Conservation (phyloP, 2,888 invertebrate genomes). For the Holacanthella duospinosa region DNA sequence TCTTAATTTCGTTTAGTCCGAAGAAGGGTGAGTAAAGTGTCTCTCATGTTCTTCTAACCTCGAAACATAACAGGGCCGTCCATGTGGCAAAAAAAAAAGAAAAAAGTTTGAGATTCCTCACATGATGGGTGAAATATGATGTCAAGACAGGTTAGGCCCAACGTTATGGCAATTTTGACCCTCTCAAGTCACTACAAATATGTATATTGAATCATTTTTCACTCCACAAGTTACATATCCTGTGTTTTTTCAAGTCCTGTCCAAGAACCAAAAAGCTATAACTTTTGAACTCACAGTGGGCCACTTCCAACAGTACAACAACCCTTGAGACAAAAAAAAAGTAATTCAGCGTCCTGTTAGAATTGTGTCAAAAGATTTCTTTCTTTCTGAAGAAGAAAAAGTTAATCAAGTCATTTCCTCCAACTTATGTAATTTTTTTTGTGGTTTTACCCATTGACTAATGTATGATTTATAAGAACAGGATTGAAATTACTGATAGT, state of each 20-base stretch:
- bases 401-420: not conserved
- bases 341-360: not conserved
- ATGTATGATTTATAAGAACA: not conserved
- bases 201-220: conserved; percentile 3
- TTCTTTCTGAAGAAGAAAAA: not conserved
- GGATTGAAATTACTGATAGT: too few relatives aligned
- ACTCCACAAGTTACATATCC: not conserved
- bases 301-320: not conserved
- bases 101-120: not conserved
- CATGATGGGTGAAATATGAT: conserved; percentile 1
- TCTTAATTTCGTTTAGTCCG: not conserved
- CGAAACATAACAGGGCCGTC: too few relatives aligned
- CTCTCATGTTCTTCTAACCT: too few relatives aligned
- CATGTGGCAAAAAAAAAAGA: too few relatives aligned
- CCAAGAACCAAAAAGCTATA: not conserved
- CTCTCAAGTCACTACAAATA: not conserved
- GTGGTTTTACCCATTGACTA: too few relatives aligned
- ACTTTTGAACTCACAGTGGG: not conserved
- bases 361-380: not conserved
- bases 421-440: not conserved
- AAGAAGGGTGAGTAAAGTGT: not conserved
- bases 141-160: not conserved
- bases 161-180: not conserved
- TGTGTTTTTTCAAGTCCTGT: not conserved
- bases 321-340: not conserved